Base-by-base conservation (phyloP, 2,888 invertebrate species). In the Chaitophorus viminalis region DNA sequence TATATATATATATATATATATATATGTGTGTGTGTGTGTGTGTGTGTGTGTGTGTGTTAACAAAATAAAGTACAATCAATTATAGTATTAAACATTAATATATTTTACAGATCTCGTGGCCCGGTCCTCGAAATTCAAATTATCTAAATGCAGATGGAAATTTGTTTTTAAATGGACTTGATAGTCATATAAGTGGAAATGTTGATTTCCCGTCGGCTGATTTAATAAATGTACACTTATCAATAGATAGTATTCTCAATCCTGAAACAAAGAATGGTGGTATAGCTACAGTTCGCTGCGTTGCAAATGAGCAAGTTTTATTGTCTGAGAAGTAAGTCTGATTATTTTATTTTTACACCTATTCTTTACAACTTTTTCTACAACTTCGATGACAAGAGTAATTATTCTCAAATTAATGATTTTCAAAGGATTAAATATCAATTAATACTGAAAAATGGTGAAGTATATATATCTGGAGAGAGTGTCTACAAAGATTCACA, bases 371-470 rank as follows among this genome's bases (percentile, higher is more conserved):
- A n/a, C n/a, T n/a, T n/a, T n/a, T n/a, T n/a, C n/a, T 14, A 46
- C 46, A 46, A 46, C 46, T 17, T 60, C n/a, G n/a, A n/a, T n/a
- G n/a, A n/a, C 46, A 14, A 29, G 14, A 17, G 2, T 25, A 74
- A 74, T 31, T 21, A 36, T 74, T 36, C 68, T 68, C 9, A 70
- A 25, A 36, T 3, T 17, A 60, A 75, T 75, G 6, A 65, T 60
- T 83, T 36, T 39, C 60, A n/a, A 65, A 85, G 84, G 84, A 68
- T 85, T 52, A 68, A 52, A 29, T 85, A 85, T 77, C 46, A 46
- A 33, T 68, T 85, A 68, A 33, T 1, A 46, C 6, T 65, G 1
- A 25, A 33, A 0, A 0, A 77, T 33, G 46, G 17, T n/a, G 76
- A 77, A 25, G 11, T 52, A 11, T 3, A 52, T 52, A 3, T 85